Conservation (phyloP, 2,888 invertebrate species). For the Timema cristinae region DNA sequence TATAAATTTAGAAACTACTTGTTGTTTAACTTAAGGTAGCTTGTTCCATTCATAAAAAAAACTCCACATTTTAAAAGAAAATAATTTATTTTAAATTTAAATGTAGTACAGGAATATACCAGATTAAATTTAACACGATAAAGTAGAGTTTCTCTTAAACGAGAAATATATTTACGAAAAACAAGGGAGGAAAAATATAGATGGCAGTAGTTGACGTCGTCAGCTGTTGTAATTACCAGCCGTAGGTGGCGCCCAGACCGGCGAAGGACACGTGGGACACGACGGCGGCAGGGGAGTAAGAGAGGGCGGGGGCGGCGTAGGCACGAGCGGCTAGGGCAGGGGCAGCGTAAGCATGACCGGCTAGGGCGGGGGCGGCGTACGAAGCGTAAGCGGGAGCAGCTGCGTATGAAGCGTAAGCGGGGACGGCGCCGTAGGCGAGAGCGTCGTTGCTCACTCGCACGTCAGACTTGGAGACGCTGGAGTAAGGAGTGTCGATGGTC, state of each 20-base stretch:
- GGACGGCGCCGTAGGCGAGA: constrained; percentile 28
- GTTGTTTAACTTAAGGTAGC: no score
- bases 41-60: no score
- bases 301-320: constrained; percentile 23
- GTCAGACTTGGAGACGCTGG: constrained; percentile 65
- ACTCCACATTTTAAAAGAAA: no score
- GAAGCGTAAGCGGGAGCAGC: constrained; percentile 35
- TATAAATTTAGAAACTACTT: no score
- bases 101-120: no score
- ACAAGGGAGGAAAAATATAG: no score
- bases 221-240: constrained; percentile 27
- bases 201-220: no score
- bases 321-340: constrained; percentile 23
- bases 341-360: constrained; percentile 34
- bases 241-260: constrained; percentile 6
- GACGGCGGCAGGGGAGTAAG: constrained; percentile 26
- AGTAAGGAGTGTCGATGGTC: constrained; percentile 67
- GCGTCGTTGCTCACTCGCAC: constrained; percentile 51
- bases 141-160: no score
- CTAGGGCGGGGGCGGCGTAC: constrained; percentile 34
- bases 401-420: constrained; percentile 32
- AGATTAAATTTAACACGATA: no score
- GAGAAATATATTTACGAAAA: no score
- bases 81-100: no score
- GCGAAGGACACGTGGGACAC: constrained; percentile 17